A percentile compares a stretch with the other conserved stretches of the same genome.
Evolutionary conservation across 1,140 invertebrate species (phyloP).

Genomic region (Atta texana): DNA sequence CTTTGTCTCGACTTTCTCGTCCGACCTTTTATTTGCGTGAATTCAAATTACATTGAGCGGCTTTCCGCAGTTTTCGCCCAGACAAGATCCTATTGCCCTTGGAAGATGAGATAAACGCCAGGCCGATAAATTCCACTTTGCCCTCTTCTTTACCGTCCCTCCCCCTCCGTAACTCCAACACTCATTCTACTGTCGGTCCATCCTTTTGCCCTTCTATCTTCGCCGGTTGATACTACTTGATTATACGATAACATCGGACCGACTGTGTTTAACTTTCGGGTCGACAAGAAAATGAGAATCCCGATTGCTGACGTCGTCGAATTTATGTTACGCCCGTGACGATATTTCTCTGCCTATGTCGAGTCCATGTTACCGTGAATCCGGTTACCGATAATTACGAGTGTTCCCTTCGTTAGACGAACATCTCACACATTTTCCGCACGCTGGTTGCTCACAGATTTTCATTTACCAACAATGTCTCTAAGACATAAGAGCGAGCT

Average conservation of each 20-base stretch:
- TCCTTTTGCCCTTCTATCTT: slow-evolving; percentile 11
- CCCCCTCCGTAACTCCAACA: neutral
- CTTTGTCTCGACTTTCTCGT: slow-evolving; percentile 39
- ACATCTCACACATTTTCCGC: neutral
- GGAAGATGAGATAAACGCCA: slow-evolving; percentile 63
- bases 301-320: slow-evolving; percentile 48
- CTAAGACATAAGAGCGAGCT: neutral
- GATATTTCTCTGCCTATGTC: neutral
- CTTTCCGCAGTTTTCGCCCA: slow-evolving; percentile 51
- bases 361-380: slow-evolving; percentile 27
- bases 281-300: slow-evolving; percentile 60
- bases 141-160: slow-evolving; percentile 37
- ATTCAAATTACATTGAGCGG: slow-evolving; percentile 64
- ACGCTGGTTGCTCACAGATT: neutral
- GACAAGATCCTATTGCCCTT: slow-evolving; percentile 54
- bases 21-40: slow-evolving; percentile 60
- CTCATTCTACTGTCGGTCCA: neutral
- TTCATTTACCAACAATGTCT: neutral
- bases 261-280: slow-evolving; percentile 56
- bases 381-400: slow-evolving; percentile 37
- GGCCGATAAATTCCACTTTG: slow-evolving; percentile 66
- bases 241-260: slow-evolving; percentile 60
- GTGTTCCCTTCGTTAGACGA: slow-evolving; percentile 19
- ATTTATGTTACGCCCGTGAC: slow-evolving; percentile 32
- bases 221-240: slow-evolving; percentile 53